Base-by-base conservation (phyloP, 2,888 invertebrate species). In the Ferrisia virgata region DNA sequence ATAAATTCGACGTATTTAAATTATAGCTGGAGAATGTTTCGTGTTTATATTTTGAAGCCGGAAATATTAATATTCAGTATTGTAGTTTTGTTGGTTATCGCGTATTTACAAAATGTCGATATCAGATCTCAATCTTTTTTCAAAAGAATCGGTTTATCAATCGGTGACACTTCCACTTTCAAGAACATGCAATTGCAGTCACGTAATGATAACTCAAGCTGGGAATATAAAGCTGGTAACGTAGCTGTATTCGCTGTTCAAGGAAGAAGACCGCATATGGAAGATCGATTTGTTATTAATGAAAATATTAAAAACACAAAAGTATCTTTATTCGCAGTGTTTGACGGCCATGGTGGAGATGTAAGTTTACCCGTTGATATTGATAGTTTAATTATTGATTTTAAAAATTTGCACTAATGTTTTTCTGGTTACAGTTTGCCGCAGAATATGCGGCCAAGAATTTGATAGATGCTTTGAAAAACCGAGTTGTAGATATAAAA, bases 261-360 rank as follows among this genome's bases (percentile, higher is more conserved):
- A 89, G 98, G 98, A 1, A 91, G 96, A 86, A 90, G 97, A 87
- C 93, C 94, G 86, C 94, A 94, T 86, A 98, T 98, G 97, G 98
- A 98, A 90, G 97, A 98, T 89, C 91, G 97, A 88, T 97, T 96
- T 89, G 95, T 96, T 84, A 92, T 97, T 82, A 93, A 95, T 86
- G 94, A 94, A 89, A 93, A 96, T 88, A 93, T 96, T 83, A 94
- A 94, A 88, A 92, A 93, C 86, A 95, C 96, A 25, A 95, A 94
- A 28, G 93, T 96, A 83, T 94, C 96, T 25, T 90, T 98, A 85
- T 96, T 95, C 90, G 97, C 96, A 72, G 93, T 98, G 86, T 97
- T 97, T 89, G 97, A 98, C 90, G 97, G 97, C 0, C 97, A 98
- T 89, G 98, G 97, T 81, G 98, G 97, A 58, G 96, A 97, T 89